Conservation (phyloP, 2,888 invertebrate genomes). For the Volucella inanis region DNA sequence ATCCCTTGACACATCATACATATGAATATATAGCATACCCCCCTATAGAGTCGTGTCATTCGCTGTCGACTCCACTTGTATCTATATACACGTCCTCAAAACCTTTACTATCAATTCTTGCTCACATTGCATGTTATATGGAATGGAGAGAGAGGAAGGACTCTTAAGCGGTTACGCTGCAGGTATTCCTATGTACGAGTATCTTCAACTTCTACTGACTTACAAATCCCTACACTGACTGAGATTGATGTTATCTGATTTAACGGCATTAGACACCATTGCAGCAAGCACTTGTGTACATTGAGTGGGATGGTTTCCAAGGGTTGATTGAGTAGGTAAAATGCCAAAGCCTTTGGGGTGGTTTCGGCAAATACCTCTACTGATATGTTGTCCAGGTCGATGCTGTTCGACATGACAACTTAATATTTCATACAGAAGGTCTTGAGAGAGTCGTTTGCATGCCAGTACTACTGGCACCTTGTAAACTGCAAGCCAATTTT, state of each 20-base stretch:
- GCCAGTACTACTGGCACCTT: constrained; percentile 4
- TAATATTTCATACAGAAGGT: constrained; percentile 64
- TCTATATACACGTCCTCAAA: too few relatives aligned
- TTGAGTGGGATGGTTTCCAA: too few relatives aligned
- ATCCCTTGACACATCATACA: constrained; percentile 54
- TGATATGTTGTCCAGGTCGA: constrained; percentile 62
- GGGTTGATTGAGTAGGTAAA: neutral
- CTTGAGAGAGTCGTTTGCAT: constrained; percentile 63
- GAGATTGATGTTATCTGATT: constrained; percentile 76
- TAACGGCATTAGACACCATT: constrained; percentile 68
- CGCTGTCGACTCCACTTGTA: too few relatives aligned
- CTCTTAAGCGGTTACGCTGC: constrained; percentile 57
- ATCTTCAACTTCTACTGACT: constrained; percentile 27
- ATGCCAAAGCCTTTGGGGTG: constrained; percentile 18
- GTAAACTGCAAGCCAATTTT: neutral
- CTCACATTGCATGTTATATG: constrained; percentile 15
- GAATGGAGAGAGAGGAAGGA: neutral
- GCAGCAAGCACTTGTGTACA: constrained; percentile 13
- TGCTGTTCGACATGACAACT: constrained; percentile 72
- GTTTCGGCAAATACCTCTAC: constrained; percentile 37
- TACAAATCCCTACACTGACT: constrained; percentile 48
- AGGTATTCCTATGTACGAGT: constrained; percentile 33
- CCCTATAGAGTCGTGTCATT: neutral
- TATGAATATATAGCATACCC: constrained; percentile 12
- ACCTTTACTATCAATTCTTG: neutral